Percentiles rank a stretch among this genome's conserved stretches.
phyloP scores from a whole-genome alignment of 2,888 invertebrate genomes.

The Orgyia antiqua region DNA sequence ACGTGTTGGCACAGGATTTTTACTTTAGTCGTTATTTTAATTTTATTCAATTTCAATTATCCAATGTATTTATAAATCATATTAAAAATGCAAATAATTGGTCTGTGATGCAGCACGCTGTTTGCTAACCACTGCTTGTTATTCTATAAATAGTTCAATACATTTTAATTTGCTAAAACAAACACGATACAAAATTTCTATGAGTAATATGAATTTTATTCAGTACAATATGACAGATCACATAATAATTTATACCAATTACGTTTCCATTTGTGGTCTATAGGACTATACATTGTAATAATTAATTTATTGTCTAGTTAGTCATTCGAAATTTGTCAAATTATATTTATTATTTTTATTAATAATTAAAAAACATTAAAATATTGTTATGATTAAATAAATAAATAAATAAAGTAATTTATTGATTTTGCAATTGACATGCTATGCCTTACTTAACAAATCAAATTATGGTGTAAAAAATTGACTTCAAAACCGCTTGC shows the following conservation, averaged over 20 bases:
- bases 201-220: slow-evolving; percentile 32
- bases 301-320: slow-evolving; percentile 38
- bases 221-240: slow-evolving; percentile 41
- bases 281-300: slow-evolving; percentile 33
- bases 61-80: slow-evolving; percentile 1
- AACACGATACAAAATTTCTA: slow-evolving; percentile 16
- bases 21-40: too few relatives aligned
- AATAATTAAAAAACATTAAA: too few relatives aligned
- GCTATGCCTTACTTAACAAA: too few relatives aligned
- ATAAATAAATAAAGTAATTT: too few relatives aligned
- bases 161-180: slow-evolving; percentile 25
- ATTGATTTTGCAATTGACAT: too few relatives aligned
- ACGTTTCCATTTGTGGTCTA: slow-evolving; percentile 44
- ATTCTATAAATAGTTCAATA: slow-evolving; percentile 16
- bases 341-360: not conserved
- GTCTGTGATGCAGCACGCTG: slow-evolving; percentile 13
- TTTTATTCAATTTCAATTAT: slow-evolving; percentile 1
- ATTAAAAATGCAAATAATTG: slow-evolving; percentile 20
- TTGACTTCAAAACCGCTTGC: too few relatives aligned
- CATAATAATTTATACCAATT: slow-evolving; percentile 40
- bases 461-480: too few relatives aligned
- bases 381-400: too few relatives aligned
- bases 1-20: too few relatives aligned
- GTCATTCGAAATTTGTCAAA: slow-evolving; percentile 21
- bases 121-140: slow-evolving; percentile 11